Base-by-base conservation (phyloP, 2,113 vertebrate species). In the Dipodomys stephensi region DNA sequence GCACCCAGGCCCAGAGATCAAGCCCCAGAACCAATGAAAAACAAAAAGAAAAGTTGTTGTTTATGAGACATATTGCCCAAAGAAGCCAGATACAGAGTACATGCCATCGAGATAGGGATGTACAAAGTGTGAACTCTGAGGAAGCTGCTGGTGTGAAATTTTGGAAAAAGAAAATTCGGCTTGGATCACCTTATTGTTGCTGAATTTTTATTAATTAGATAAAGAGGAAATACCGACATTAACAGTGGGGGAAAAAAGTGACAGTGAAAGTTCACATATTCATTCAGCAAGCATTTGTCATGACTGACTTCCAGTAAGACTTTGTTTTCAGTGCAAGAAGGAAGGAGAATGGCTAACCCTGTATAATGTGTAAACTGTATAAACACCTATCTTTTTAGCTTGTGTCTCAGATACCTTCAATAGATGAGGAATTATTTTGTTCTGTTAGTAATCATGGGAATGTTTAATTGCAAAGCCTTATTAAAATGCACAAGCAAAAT, bases 241-340 rank as follows among this genome's bases (percentile, higher is more conserved):
- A 72, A 64, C 7, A 79, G 25, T 30, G 80, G 72, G 72, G 80
- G 64, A 77, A 65, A 83, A 85, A 69, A 92, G 49, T 23, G 92
- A 83, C 64, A 74, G 20, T 18, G 9, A 1, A 78, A 64, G n/a
- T 49, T 32, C 82, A 49, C 57, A 10, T 57, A 73, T n/a, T 83
- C n/a, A 60, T 69, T 93, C 25, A 79, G 32, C 19, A 89, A 72
- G 32, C 8, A 71, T 20, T 49, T 49, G 49, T 2, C 5, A 84
- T 27, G 5, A 88, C 22, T 28, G 81, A 27, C 3, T n/a, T 65
- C 6, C 18, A 88, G 39, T n/a, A 2, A 76, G 77, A 67, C 15
- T 73, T 10, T 83, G 23, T 87, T 83, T 12, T 76, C 49, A 22
- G 60, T 27, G 9, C 22, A 72, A 18, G 57, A 39, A 68, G 15